phyloP scores from a whole-genome alignment of 92 coral and sea anemone genomes.

The Epizoanthus scotinus region DNA sequence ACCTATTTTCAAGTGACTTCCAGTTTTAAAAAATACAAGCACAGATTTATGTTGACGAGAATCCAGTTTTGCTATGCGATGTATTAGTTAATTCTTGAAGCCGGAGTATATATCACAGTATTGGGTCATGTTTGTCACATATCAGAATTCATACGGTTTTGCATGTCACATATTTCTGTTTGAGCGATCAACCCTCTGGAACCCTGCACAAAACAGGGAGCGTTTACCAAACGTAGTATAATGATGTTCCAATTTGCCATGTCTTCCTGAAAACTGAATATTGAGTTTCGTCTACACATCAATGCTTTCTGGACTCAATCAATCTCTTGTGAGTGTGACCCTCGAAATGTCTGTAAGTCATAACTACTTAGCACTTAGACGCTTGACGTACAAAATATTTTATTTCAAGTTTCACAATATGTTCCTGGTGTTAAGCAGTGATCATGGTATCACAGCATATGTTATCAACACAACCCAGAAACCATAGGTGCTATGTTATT shows the following conservation, averaged over 20 bases:
- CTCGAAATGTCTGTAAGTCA: not conserved
- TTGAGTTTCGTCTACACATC: not conserved
- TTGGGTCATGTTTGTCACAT: too few relatives aligned
- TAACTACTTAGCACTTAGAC: too few relatives aligned
- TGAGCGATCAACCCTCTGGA: not conserved
- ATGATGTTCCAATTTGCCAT: not conserved
- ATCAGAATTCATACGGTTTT: not conserved
- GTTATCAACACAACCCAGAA: too few relatives aligned
- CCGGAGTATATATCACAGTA: not conserved
- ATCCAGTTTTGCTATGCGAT: not conserved
- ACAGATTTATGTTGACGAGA: not conserved
- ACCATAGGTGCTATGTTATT: not conserved
- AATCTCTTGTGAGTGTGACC: conserved; percentile 3
- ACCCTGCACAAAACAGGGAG: not conserved
- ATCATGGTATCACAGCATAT: too few relatives aligned
- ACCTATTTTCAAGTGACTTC: not conserved
- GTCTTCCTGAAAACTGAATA: not conserved
- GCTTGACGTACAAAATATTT: too few relatives aligned
- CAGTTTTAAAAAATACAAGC: not conserved
- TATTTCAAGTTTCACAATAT: not conserved
- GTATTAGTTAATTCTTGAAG: not conserved
- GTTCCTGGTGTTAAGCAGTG: too few relatives aligned
- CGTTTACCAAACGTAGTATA: not conserved
- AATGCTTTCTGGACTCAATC: not conserved
- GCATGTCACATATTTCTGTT: not conserved